Evolutionary conservation across 2,888 invertebrate species (phyloP), one percentile per base, ranked within the genome.

Genomic region (Philopedon plagiatum): DNA sequence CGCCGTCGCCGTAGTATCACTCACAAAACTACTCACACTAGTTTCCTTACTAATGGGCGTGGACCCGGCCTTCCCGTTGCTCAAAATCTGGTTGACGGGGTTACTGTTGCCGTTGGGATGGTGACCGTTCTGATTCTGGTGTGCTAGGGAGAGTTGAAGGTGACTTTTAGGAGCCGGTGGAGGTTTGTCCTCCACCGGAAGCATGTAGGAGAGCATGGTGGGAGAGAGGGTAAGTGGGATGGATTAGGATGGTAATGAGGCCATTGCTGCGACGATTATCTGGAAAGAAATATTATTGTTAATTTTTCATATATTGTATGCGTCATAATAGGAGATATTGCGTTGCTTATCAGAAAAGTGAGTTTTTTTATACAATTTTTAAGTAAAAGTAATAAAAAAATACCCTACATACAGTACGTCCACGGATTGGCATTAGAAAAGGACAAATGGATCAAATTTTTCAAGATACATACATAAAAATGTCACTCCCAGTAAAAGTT

Each of bases 171-270:
- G 84, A 80, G 83, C 90, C 77, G 90, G 89, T 65, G 92, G 92
- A 64, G 92, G 92, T 84, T 93, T 93, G 83, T 93, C 92, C 81
- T 92, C 93, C 81, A 91, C 90, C 61, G 93, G 93, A 79, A 93
- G 87, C 92, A 93, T 92, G 84, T 93, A 93, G 78, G 93, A 93
- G 87, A 93, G 87, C 93, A 93, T 93, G 39, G 63, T 34, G 51
- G 8, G 4, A 51, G 11, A 21, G 19, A 15, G 15, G 29, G 23
- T 37, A 23, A n/a, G 37, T 15, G 41, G 32, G 23, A 11, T 1
- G 26, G 15, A 23, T 58, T 58, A 58, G 23, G 39, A 58, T 3
- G 9, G 21, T 15, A 26, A 19, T 0, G 41, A 8, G 1, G 23
- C 13, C 58, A 58, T 58, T 39, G 41, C 26, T 39, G 26, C 2